A percentile compares a stretch with the other conserved stretches of the same genome.
Conservation (phyloP, 1,140 invertebrate genomes). For the Drosophila watanabei region DNA sequence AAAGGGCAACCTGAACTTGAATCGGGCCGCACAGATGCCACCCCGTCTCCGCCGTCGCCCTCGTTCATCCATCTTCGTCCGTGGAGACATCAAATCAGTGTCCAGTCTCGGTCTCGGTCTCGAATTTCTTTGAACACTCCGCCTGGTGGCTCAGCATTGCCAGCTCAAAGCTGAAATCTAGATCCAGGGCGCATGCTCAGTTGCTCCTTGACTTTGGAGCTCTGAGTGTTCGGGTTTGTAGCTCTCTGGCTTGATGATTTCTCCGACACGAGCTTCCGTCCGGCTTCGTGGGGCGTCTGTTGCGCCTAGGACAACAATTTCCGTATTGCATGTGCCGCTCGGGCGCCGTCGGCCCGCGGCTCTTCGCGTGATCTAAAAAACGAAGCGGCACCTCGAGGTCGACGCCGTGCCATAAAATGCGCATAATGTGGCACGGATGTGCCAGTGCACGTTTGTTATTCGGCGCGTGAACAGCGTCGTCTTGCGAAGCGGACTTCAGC, state of each 20-base stretch:
- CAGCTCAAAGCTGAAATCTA: conserved; percentile 38
- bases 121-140: conserved; percentile 28
- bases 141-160: conserved; percentile 49
- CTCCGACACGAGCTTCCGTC: conserved; percentile 24
- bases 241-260: neutral
- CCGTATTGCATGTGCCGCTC: conserved; percentile 55
- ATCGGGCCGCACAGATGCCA: neutral
- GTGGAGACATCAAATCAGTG: conserved; percentile 66
- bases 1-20: conserved; percentile 59
- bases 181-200: conserved; percentile 47
- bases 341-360: conserved; percentile 17
- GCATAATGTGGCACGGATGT: conserved; percentile 82
- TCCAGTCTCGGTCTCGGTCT: conserved; percentile 48
- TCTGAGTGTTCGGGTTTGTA: neutral
- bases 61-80: conserved; percentile 66
- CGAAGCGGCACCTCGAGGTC: conserved; percentile 67
- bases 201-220: conserved; percentile 25
- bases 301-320: conserved; percentile 82
- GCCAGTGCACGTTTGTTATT: conserved; percentile 84
- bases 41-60: neutral
- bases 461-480: conserved; percentile 65
- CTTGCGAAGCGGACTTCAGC: conserved; percentile 1
- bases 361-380: conserved; percentile 70
- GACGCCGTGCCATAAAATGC: conserved; percentile 79
- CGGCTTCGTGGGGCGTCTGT: conserved; percentile 55